Conservation (phyloP, 2,113 vertebrate genomes). For the Scortum barcoo region DNA sequence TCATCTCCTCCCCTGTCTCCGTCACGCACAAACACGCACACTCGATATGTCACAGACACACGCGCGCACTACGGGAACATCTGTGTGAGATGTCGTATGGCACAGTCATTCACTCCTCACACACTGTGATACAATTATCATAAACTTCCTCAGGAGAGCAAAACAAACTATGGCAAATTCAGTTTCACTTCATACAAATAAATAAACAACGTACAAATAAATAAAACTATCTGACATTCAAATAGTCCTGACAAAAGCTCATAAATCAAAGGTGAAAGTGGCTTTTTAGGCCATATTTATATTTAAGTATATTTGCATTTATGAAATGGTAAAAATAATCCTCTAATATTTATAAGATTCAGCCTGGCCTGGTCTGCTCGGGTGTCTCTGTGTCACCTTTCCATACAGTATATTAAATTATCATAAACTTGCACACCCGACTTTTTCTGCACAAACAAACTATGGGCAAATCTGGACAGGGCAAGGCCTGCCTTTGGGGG, state of each 20-base stretch:
- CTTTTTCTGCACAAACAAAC: too few species aligned
- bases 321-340: neutral
- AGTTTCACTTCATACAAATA: neutral
- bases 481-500: slow-evolving; percentile 22
- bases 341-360: neutral
- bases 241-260: neutral
- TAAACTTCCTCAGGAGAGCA: neutral
- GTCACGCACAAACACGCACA: neutral
- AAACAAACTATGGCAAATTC: neutral
- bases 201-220: neutral
- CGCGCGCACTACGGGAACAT: slow-evolving; percentile 6
- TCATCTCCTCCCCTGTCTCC: neutral
- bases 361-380: too few species aligned
- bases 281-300: too few species aligned
- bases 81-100: slow-evolving; percentile 20
- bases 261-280: neutral
- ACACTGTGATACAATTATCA: slow-evolving; percentile 45
- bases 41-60: neutral
- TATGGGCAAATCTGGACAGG: slow-evolving; percentile 47
- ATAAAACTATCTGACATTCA: neutral
- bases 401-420: too few species aligned
- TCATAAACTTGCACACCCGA: slow-evolving; percentile 16
- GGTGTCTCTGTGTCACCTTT: too few species aligned
- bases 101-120: slow-evolving; percentile 39
- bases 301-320: neutral